Percentiles rank a stretch among this genome's conserved stretches.
Evolutionary conservation across 2,113 vertebrate genomes (phyloP).

Genomic region (Hippocampus abdominalis): DNA sequence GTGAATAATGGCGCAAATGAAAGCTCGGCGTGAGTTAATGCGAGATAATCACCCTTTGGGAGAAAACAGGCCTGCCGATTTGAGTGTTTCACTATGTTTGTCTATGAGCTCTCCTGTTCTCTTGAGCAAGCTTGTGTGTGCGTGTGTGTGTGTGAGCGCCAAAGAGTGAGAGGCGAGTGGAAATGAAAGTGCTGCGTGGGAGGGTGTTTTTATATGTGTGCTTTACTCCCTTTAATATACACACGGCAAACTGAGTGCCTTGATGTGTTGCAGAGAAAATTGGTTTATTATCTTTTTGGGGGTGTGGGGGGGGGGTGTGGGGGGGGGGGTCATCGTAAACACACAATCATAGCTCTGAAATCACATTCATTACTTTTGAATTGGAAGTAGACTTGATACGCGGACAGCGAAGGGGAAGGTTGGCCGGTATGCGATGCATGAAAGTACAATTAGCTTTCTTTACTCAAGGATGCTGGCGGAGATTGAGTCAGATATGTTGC

Average conservation of each 20-base stretch:
- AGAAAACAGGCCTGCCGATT: constrained; percentile 51
- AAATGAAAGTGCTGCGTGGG: constrained; percentile 25
- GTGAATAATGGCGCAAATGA: constrained; percentile 64
- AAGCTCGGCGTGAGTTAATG: constrained; percentile 65
- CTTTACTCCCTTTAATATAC: constrained; percentile 29
- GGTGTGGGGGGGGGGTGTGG: too few species aligned
- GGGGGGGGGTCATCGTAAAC: not conserved
- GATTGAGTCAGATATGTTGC: constrained; percentile 56
- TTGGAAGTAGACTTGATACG: not conserved
- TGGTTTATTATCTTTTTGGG: constrained; percentile 2
- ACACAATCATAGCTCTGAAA: not conserved
- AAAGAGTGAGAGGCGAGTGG: constrained; percentile 22
- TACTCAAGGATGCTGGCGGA: constrained; percentile 40
- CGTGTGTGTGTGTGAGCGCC: constrained; percentile 1
- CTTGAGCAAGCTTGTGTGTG: constrained; percentile 1
- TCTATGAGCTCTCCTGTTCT: not conserved
- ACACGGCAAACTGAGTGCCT: constrained; percentile 23
- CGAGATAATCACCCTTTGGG: constrained; percentile 62
- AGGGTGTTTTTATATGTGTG: constrained; percentile 14
- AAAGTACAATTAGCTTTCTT: constrained; percentile 40
- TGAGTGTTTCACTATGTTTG: constrained; percentile 23
- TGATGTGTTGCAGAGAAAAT: constrained; percentile 5
- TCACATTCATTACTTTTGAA: not conserved
- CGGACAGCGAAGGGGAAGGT: not conserved
- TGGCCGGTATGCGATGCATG: constrained; percentile 33